Base-by-base conservation (phyloP, 1,140 invertebrate species). In the Gyrodactylus bullatarudis region DNA sequence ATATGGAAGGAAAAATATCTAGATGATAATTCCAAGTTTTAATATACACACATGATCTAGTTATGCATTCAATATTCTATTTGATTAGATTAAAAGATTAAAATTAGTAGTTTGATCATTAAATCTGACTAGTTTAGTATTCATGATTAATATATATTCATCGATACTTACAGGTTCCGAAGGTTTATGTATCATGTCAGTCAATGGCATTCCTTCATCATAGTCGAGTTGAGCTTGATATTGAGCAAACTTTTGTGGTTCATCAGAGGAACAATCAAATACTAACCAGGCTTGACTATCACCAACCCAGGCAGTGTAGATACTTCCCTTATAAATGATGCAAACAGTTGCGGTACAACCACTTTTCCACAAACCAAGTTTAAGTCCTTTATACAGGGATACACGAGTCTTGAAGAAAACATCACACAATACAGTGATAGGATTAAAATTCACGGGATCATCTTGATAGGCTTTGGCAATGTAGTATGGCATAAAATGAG, bases 241-340 rank as follows among this genome's bases (percentile, higher is more conserved):
- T 8, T 21, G 68, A 68, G 23, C 23, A 68, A 2, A 21, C 1
- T 20, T 68, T n/a, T 21, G 23, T 2, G 1, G 68, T 22, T 21
- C 68, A 20, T 71, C 21, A 1, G 22, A 23, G 20, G 1, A 20
- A 24, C 20, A 16, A 1, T 71, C 24, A 25, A 23, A 71, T 71
- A 71, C n/a, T 1, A 71, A 23, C 70, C 70, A 71, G 8, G 70
- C 70, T 2, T 21, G 24, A 71, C 70, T 71, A 23, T 71, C 70
- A 23, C 70, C 70, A 71, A 71, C 26, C 70, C 70, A 71, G 24
- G 21, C 24, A 71, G 70, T 71, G 24, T 71, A 71, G 24, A 71
- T 71, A 16, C 21, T 71, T 19, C 24, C 24, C n/a, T 71, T 21
- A 26, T 71, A 16, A 26, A 71, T 71, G 22, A 71, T 23, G 20